Conservation (phyloP, 2,888 invertebrate genomes). For the Anagyrus pseudococci region DNA sequence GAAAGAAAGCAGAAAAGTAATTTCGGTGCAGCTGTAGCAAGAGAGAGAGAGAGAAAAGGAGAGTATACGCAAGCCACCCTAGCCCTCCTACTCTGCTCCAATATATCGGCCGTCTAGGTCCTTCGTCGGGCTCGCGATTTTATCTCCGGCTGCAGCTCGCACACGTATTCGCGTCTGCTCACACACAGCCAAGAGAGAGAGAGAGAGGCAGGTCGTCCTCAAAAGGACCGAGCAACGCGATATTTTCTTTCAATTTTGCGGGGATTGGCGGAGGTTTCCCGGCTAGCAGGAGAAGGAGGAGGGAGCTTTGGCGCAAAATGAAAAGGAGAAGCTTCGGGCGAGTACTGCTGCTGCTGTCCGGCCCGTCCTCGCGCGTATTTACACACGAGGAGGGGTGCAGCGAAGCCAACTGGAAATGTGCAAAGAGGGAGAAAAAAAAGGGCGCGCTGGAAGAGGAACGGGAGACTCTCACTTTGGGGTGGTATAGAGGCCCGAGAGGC, state of each 20-base stretch:
- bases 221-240: slow-evolving; percentile 36
- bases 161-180: neutral
- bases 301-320: slow-evolving; percentile 41
- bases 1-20: slow-evolving; percentile 32
- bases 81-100: no score
- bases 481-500: neutral
- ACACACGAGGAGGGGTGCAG: slow-evolving; percentile 25
- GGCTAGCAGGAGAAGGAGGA: no score
- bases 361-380: slow-evolving; percentile 24
- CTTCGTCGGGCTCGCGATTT: slow-evolving; percentile 26
- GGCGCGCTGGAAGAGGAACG: slow-evolving; percentile 13
- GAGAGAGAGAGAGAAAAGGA: neutral
- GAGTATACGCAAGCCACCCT: slow-evolving; percentile 5
- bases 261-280: slow-evolving; percentile 32
- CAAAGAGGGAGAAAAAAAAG: slow-evolving; percentile 26
- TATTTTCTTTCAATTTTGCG: slow-evolving; percentile 55
- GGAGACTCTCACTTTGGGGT: slow-evolving; percentile 2
- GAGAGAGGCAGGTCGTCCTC: slow-evolving; percentile 14
- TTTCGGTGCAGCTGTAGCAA: slow-evolving; percentile 35
- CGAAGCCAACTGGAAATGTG: slow-evolving; percentile 35
- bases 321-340: slow-evolving; percentile 36
- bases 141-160: slow-evolving; percentile 23
- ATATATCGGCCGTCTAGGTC: slow-evolving; percentile 24
- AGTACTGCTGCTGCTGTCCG: no score
- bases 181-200: neutral